Percentiles rank a stretch among this genome's conserved stretches.
These are phyloP conservation scores for Cydia amplana DNA, from an alignment of 1,140 invertebrate species.

Conservation along the genomic window DNA sequence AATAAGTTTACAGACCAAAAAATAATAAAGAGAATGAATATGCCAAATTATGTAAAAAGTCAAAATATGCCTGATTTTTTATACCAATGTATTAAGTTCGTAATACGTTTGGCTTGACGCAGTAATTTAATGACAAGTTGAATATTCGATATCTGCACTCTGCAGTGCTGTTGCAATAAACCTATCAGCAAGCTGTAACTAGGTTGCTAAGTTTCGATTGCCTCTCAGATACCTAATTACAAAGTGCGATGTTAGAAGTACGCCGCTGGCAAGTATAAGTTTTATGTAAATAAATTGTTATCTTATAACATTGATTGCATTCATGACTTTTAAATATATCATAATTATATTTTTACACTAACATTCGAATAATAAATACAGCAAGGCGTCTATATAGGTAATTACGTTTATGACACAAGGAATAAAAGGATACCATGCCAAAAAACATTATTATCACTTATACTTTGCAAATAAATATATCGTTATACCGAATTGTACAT, in stretches of 20 bases:
- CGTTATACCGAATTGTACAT: too few species aligned
- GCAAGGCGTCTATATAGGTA: too few species aligned
- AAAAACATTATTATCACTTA: too few species aligned
- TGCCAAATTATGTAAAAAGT: not conserved
- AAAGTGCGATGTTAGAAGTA: not conserved
- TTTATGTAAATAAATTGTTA: too few species aligned
- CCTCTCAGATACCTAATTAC: slow-evolving; percentile 19
- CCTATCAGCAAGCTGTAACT: slow-evolving; percentile 14
- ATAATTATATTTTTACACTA: too few species aligned
- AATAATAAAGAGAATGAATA: not conserved
- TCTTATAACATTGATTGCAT: not conserved
- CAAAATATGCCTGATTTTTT: not conserved
- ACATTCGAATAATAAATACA: not conserved
- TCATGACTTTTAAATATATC: not conserved
- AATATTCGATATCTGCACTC: slow-evolving; percentile 14
- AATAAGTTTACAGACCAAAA: not conserved
- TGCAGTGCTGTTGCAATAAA: slow-evolving; percentile 6
- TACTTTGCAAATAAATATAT: too few species aligned
- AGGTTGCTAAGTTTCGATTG: slow-evolving; percentile 22
- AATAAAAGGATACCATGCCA: too few species aligned
- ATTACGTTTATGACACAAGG: too few species aligned
- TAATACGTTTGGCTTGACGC: not conserved
- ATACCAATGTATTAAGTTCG: not conserved
- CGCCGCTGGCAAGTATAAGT: not conserved
- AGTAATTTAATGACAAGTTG: not conserved